A percentile compares a stretch with the other conserved stretches of the same genome.
phyloP scores from a whole-genome alignment of 2,888 invertebrate species.

The Epirrita christyi region DNA sequence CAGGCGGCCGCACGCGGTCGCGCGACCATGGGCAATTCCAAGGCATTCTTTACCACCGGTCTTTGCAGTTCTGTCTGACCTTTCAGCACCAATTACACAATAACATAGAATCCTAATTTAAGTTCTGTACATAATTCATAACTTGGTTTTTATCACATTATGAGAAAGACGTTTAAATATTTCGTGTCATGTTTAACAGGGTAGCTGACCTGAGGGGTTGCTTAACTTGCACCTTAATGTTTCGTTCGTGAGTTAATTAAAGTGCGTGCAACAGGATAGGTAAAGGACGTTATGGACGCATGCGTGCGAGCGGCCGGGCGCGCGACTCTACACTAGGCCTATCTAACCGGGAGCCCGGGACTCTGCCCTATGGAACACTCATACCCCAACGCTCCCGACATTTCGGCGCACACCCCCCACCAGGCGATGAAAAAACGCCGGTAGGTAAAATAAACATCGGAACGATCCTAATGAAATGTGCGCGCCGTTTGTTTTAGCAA shows the following conservation, averaged over 20 bases:
- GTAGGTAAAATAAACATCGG: slow-evolving; percentile 38
- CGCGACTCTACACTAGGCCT: slow-evolving; percentile 65
- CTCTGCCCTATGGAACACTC: slow-evolving; percentile 45
- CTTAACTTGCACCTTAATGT: slow-evolving; percentile 13
- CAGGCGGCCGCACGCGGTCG: slow-evolving; percentile 63
- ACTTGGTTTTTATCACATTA: neutral
- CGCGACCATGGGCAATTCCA: slow-evolving; percentile 80
- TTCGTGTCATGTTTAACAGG: slow-evolving; percentile 5
- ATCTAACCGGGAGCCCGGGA: slow-evolving; percentile 37
- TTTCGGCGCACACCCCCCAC: slow-evolving; percentile 59
- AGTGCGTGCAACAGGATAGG: slow-evolving; percentile 60
- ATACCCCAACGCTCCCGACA: slow-evolving; percentile 55
- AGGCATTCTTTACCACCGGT: slow-evolving; percentile 62
- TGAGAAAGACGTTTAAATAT: neutral
- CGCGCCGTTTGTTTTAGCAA: slow-evolving; percentile 28
- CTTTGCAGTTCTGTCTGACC: slow-evolving; percentile 51
- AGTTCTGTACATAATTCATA: neutral
- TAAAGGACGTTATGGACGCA: slow-evolving; percentile 54
- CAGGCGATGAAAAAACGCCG: slow-evolving; percentile 40
- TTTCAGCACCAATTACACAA: slow-evolving; percentile 43
- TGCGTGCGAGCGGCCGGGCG: slow-evolving; percentile 68
- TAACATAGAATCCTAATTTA: neutral
- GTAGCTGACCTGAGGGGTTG: too few relatives aligned
- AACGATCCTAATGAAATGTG: slow-evolving; percentile 33
- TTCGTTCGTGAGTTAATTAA: slow-evolving; percentile 23